A percentile compares a stretch with the other conserved stretches of the same genome.
These are phyloP conservation scores for Cantharis nigra DNA, from an alignment of 2,888 invertebrate species.

Conservation along the genomic window DNA sequence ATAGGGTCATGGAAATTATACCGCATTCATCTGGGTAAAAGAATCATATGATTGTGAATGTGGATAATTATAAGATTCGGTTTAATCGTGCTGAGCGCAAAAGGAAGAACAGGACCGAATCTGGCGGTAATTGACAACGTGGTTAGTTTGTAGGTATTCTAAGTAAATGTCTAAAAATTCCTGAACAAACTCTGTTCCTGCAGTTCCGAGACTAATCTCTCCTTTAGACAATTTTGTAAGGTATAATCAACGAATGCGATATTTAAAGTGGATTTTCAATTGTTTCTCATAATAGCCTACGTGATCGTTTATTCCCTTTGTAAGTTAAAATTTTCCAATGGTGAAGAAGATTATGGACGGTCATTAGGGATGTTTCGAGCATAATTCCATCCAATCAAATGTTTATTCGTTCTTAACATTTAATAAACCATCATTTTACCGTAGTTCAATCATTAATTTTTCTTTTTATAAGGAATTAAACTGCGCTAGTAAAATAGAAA, in stretches of 20 bases:
- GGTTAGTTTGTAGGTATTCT: background rate
- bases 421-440: slow-evolving; percentile 12
- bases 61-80: background rate
- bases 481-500: slow-evolving; percentile 13
- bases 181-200: background rate
- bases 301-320: slow-evolving; percentile 30
- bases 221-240: slow-evolving; percentile 25
- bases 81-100: background rate
- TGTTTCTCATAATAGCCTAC: slow-evolving; percentile 32
- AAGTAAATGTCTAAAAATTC: background rate
- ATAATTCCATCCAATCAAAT: slow-evolving; percentile 1
- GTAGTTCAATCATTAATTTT: slow-evolving; percentile 7
- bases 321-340: slow-evolving; percentile 20
- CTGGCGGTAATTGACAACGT: background rate
- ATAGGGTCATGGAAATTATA: background rate
- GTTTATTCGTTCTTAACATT: slow-evolving; percentile 1
- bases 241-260: slow-evolving; percentile 25
- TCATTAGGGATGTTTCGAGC: slow-evolving; percentile 7
- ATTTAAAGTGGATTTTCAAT: slow-evolving; percentile 30
- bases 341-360: background rate
- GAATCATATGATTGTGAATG: background rate
- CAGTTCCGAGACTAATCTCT: slow-evolving; percentile 11
- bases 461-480: background rate
- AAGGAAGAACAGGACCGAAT: background rate
- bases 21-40: background rate